phyloP scores from a whole-genome alignment of 1,140 invertebrate species.

The Rhopalosiphum padi region DNA sequence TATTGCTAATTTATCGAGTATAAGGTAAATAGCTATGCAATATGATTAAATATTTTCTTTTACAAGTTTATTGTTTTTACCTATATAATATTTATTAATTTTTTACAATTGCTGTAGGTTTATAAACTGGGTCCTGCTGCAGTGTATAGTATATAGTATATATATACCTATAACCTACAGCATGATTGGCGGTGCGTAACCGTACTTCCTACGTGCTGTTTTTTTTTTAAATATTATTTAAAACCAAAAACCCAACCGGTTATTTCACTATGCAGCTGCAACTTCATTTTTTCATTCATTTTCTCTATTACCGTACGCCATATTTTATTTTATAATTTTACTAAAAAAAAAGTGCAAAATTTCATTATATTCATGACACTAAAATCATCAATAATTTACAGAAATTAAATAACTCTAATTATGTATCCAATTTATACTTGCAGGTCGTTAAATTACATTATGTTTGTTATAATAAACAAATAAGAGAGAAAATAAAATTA shows the following conservation, averaged over 20 bases:
- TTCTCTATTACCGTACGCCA: neutral
- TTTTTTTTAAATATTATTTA: constrained; percentile 4
- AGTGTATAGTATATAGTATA: neutral
- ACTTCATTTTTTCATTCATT: neutral
- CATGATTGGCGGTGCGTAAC: constrained; percentile 7
- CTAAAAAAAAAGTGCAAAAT: neutral
- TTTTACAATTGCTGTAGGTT: neutral
- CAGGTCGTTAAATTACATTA: neutral
- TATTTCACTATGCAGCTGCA: neutral
- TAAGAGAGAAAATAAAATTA: neutral
- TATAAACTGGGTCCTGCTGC: neutral
- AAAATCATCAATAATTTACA: neutral
- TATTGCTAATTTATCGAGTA: neutral
- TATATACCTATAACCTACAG: neutral
- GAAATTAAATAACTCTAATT: neutral
- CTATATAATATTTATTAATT: neutral
- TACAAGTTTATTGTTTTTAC: neutral
- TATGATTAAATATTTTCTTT: neutral
- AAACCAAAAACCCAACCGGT: constrained; percentile 3
- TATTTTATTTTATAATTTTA: neutral
- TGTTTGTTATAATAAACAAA: neutral
- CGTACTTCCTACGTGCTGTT: constrained; percentile 4
- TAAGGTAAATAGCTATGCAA: neutral
- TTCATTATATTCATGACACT: neutral
- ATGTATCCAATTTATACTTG: too few relatives aligned